A percentile compares a stretch with the other conserved stretches of the same genome.
These are phyloP conservation scores for Gallinago stenura DNA, from an alignment of 2,797 vertebrate genomes.

Conservation along the genomic window DNA sequence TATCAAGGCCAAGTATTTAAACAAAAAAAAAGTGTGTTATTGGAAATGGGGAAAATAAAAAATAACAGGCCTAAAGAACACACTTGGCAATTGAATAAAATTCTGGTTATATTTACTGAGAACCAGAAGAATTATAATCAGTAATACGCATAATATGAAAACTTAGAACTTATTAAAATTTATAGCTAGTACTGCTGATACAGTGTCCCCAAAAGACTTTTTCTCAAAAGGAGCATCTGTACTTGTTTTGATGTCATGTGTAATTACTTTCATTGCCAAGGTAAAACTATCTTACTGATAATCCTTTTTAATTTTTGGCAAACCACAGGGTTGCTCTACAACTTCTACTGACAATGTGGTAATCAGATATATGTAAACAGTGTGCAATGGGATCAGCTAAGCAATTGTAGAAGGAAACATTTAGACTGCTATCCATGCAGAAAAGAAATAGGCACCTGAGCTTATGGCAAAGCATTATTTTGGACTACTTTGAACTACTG, in stretches of 20 bases:
- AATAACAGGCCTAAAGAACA: not conserved
- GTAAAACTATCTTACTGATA: not conserved
- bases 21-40: not conserved
- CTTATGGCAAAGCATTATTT: not conserved
- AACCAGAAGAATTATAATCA: not conserved
- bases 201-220: not conserved
- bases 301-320: slow-evolving; percentile 14
- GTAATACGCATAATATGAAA: not conserved
- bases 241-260: not conserved
- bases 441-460: not conserved
- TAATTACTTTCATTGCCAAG: not conserved
- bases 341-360: not conserved
- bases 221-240: not conserved
- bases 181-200: not conserved
- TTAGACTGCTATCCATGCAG: not conserved
- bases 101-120: not conserved
- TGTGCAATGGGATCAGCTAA: not conserved
- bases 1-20: not conserved
- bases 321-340: not conserved
- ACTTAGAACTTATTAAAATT: not conserved
- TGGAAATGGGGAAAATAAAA: not conserved
- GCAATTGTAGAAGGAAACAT: not conserved
- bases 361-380: not conserved
- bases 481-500: not conserved
- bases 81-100: not conserved